Evolutionary conservation across 1,140 invertebrate genomes (phyloP).

Genomic region (Maniola jurtina): DNA sequence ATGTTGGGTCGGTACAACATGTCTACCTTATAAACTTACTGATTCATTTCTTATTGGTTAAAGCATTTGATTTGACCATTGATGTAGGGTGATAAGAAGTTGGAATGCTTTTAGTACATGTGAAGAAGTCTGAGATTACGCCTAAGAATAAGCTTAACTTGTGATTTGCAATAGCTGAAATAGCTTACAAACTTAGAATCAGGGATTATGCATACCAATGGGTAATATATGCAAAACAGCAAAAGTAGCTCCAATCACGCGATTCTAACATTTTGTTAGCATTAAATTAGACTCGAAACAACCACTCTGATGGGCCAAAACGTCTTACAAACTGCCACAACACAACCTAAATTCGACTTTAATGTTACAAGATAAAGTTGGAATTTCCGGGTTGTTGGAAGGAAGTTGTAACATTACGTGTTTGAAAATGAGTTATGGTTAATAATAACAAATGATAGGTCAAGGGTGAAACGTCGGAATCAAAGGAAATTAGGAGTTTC

Average conservation of each 20-base stretch:
- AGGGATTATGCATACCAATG: constrained; percentile 61
- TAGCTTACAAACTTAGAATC: constrained; percentile 27
- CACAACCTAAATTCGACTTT: constrained; percentile 31
- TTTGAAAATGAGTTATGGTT: constrained; percentile 40
- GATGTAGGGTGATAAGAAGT: background rate
- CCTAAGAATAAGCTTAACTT: background rate
- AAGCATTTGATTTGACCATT: background rate
- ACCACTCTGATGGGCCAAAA: constrained; percentile 29
- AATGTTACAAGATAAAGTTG: constrained; percentile 25
- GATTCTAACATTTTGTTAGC: constrained; percentile 73
- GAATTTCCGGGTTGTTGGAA: constrained; percentile 28
- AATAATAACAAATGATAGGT: constrained; percentile 70
- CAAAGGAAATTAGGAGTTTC: constrained; percentile 58
- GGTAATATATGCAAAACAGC: constrained; percentile 72
- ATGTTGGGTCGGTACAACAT: too few relatives aligned
- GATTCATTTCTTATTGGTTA: background rate
- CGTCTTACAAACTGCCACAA: constrained; percentile 29
- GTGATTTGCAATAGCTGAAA: constrained; percentile 30
- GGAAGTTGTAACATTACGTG: constrained; percentile 33
- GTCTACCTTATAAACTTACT: too few relatives aligned
- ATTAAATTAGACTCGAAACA: constrained; percentile 59
- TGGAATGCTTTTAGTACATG: background rate
- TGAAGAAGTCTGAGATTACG: background rate
- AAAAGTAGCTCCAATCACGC: constrained; percentile 69
- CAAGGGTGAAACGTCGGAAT: constrained; percentile 65